Base-by-base conservation (phyloP, 2,888 invertebrate species). In the Bombyx huttoni region DNA sequence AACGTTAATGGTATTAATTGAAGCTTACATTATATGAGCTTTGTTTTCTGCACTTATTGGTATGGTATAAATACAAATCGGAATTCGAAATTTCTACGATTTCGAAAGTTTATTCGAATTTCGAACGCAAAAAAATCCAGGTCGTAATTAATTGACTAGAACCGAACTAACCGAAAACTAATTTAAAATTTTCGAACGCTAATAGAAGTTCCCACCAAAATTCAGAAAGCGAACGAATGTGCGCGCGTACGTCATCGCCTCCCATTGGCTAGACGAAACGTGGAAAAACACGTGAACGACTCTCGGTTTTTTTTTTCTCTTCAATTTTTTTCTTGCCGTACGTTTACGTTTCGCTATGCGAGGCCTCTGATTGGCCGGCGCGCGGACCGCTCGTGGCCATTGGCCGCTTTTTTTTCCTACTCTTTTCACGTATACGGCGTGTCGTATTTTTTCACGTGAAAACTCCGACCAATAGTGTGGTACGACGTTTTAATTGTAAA, bases 381-480 rank as follows among this genome's bases (percentile, higher is more conserved):
- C 61, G 56, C 51, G 56, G 59, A 59, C 62, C 68, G 69, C 63
- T 60, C 66, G 56, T 72, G 68, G 63, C 80, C 69, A 86, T 86
- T 87, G 87, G 87, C 67, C 65, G 70, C 68, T 73, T 81, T 87
- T 86, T 81, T 87, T 85, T 77, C 76, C 60, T 70, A 73, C 40
- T 73, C 81, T 86, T 88, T 86, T 80, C 83, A 84, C 86, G 82
- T 82, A 78, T 75, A 79, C 77, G 81, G 78, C 68, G 61, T 58
- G 70, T 70, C 8, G 68, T 62, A 68, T 83, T 87, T 81, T 83
- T 86, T 79, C 79, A 74, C 70, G 70, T 70, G 80, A 77, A 85
- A 80, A 80, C 73, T 63, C 66, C 69, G 67, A 66, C 87, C 86
- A 87, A 87, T 88, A 75, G 85, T 68, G 69, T 70, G 69, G 63